Evolutionary conservation across 1,140 invertebrate species (phyloP).

Genomic region (Leptopilina boulardi): DNA sequence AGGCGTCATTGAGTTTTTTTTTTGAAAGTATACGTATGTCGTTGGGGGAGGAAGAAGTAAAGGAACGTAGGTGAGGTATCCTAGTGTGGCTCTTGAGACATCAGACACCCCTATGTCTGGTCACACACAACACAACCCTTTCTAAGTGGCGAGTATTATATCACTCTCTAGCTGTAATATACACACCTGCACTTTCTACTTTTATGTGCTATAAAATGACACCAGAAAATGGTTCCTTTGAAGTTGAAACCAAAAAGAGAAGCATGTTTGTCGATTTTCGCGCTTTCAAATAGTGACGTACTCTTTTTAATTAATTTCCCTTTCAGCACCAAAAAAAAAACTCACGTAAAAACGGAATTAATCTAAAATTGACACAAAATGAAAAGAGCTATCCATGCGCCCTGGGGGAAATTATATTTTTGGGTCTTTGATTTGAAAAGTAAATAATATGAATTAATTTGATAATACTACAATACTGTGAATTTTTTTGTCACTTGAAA

Average conservation of each 20-base stretch:
- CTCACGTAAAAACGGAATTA: background rate
- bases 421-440: no score
- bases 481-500: no score
- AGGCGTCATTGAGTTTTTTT: conserved; percentile 9
- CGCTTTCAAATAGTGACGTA: background rate
- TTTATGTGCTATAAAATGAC: conserved; percentile 12
- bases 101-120: conserved; percentile 65
- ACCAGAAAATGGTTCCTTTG: background rate
- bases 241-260: background rate
- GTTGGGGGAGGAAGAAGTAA: conserved; percentile 45
- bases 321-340: background rate
- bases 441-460: no score
- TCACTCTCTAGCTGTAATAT: conserved; percentile 65
- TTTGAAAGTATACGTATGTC: conserved; percentile 46
- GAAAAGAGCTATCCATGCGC: no score
- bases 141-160: conserved; percentile 66
- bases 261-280: background rate
- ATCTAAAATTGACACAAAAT: background rate
- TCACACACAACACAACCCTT: conserved; percentile 58
- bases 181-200: conserved; percentile 50
- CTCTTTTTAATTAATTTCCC: background rate
- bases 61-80: conserved; percentile 48
- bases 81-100: conserved; percentile 65
- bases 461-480: no score
- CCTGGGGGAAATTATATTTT: no score